Evolutionary conservation across 2,113 vertebrate species (phyloP).

Genomic region (Charina bottae): DNA sequence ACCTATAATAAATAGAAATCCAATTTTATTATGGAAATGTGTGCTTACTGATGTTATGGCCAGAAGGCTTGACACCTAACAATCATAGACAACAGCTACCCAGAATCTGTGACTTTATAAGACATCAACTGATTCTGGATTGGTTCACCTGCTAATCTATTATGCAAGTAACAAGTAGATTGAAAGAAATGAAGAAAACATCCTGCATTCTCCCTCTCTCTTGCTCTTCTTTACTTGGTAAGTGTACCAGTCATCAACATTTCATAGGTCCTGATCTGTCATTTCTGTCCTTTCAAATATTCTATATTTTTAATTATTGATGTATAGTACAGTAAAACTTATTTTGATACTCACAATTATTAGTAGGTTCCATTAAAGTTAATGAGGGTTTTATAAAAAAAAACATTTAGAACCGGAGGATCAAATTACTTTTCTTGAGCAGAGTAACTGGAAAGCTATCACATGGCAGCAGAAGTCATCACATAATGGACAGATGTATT

Average conservation of each 20-base stretch:
- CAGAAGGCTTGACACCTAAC: not conserved
- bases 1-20: conserved; percentile 73
- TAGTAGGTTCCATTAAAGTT: not conserved
- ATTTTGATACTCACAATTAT: not conserved
- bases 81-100: conserved; percentile 6
- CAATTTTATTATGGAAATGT: not conserved
- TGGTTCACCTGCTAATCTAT: not conserved
- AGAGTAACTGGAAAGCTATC: not conserved
- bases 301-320: not conserved
- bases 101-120: not conserved
- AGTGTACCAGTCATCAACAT: not conserved
- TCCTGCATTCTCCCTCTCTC: not conserved
- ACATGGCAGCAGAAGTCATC: not conserved
- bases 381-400: not conserved
- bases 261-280: not conserved
- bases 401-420: not conserved
- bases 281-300: not conserved
- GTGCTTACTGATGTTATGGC: conserved; percentile 10
- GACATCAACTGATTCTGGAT: not conserved
- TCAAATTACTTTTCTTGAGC: not conserved
- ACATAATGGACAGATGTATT: not conserved
- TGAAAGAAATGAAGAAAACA: not conserved
- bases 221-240: not conserved
- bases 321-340: not conserved
- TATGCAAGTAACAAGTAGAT: not conserved